Base-by-base conservation (phyloP, 2,113 vertebrate genomes). In the Macquaria australasica region DNA sequence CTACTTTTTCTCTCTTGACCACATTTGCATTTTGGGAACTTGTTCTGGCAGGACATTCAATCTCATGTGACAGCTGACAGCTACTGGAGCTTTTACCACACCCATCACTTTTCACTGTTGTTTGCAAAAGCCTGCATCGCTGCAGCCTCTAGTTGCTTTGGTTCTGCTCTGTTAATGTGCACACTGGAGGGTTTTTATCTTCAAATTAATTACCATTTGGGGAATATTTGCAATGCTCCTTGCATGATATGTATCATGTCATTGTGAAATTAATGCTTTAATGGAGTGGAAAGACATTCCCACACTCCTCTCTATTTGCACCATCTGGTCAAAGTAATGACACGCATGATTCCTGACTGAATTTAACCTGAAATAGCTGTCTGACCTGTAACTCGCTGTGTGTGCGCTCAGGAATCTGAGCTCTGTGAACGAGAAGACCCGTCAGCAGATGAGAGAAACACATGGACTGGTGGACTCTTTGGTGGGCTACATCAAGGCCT, bases 341-440 rank as follows among this genome's bases (percentile, higher is more conserved):
- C 71, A 21, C 31, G 28, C 11, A 21, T 56, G 37, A 31, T 23
- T 70, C 8, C 31, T 60, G 53, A 68, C 72, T 56, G 6, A 67
- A 25, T 58, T 41, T 41, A 4, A 77, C 45, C 64, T 48, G 8
- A 76, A 86, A 28, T 43, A 68, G 34, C 62, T 23, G 20, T 79
- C 31, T 89, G 67, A 81, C 69, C 11, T 64, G 8, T 56, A 9
- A 1, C 72, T 83, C 7, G 34, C 18, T 90, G 55, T 80, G 18
- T 85, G 74, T 79, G 28, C 71, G 25, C 5, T 45, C 48, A 99
- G 98, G 91, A 99, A 99, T 81, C 94, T 99, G 94, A 99, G 98
- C 94, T 99, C 98, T 0, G 97, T 97, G 82, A 98, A 94, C 68
- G 96, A 97, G 37, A 96, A 97, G 79, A 98, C 97, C 1, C 97